A percentile compares a stretch with the other conserved stretches of the same genome.
These are phyloP conservation scores for Petrophora chlorosata DNA, from an alignment of 2,888 invertebrate species.

Conservation along the genomic window DNA sequence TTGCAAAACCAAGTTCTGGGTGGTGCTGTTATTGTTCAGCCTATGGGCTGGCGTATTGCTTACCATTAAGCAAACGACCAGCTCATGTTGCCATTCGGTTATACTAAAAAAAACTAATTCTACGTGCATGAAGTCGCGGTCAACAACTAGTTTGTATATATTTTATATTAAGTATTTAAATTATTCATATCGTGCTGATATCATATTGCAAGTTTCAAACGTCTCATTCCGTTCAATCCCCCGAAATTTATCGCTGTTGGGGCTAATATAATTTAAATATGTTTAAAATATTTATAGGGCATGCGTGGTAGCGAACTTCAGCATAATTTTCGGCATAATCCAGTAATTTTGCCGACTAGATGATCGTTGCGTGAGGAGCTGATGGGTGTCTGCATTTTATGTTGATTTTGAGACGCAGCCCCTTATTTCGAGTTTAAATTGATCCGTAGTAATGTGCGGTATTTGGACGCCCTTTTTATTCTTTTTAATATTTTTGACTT, in stretches of 20 bases:
- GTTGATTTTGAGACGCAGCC: constrained; percentile 15
- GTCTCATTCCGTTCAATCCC: constrained; percentile 20
- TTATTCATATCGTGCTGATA: too few species aligned
- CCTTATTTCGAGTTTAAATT: not conserved
- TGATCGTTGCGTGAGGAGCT: constrained; percentile 59
- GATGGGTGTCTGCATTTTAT: constrained; percentile 34
- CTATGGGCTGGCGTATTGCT: too few species aligned
- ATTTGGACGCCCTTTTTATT: not conserved
- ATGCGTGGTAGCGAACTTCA: constrained; percentile 71
- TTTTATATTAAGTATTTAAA: too few species aligned
- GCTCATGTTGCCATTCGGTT: too few species aligned
- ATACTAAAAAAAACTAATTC: too few species aligned
- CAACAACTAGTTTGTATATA: too few species aligned
- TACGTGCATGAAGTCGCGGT: too few species aligned
- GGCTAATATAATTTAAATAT: constrained; percentile 34
- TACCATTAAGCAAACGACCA: too few species aligned
- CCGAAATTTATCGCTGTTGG: constrained; percentile 34
- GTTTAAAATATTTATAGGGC: constrained; percentile 60
- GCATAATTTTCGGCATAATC: constrained; percentile 60
- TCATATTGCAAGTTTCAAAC: too few species aligned
- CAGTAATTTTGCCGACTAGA: constrained; percentile 53
- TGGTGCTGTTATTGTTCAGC: too few species aligned
- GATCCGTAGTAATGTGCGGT: not conserved
- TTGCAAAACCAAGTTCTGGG: too few species aligned
- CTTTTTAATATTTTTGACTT: not conserved